phyloP scores from a whole-genome alignment of 2,888 invertebrate genomes.

The Nebria salina region DNA sequence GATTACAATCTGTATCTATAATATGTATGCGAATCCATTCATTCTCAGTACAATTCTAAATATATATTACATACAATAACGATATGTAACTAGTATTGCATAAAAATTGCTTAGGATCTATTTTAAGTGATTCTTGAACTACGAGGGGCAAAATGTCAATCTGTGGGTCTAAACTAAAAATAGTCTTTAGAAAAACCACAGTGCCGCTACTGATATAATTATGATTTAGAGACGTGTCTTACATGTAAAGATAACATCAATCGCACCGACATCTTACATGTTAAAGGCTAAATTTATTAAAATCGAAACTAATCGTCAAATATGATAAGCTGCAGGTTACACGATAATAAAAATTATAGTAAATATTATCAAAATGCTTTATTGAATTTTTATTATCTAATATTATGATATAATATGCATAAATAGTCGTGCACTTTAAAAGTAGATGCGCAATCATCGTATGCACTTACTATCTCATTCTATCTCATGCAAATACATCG shows the following conservation, averaged over 20 bases:
- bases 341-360: no score
- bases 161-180: not conserved
- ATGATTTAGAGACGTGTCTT: slow-evolving; percentile 7
- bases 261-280: not conserved
- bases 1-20: not conserved
- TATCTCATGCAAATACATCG: not conserved
- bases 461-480: not conserved
- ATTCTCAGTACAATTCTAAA: not conserved
- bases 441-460: not conserved
- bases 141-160: not conserved
- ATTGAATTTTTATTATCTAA: not conserved
- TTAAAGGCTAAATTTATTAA: slow-evolving; percentile 4
- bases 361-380: no score
- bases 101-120: not conserved
- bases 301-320: not conserved
- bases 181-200: not conserved
- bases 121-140: not conserved
- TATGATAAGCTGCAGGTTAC: not conserved
- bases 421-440: not conserved
- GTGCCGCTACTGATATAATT: slow-evolving; percentile 10
- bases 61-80: not conserved
- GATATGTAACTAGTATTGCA: not conserved
- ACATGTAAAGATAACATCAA: slow-evolving; percentile 13
- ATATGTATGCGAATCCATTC: not conserved
- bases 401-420: not conserved